Evolutionary conservation across 2,888 invertebrate species (phyloP), one percentile per base, ranked within the genome.

Genomic region (Ctenicera cuprea): DNA sequence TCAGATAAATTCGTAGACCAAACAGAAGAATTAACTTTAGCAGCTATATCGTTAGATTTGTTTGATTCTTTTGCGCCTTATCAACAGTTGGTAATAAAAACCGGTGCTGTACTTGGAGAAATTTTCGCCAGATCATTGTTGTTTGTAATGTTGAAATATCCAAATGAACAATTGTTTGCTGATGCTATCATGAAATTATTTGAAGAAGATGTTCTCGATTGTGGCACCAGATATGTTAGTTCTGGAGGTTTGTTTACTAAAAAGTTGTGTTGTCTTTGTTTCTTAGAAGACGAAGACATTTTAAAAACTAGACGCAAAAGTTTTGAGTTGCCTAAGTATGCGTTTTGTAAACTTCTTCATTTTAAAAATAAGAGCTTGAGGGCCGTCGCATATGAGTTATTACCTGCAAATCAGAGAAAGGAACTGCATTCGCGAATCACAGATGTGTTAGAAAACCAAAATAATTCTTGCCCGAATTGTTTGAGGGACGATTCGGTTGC

Each of bases 81-180:
- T 80, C 90, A 92, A 81, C 91, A 92, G 79, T 83, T 90, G 66
- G 84, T 92, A 54, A 83, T 92, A 12, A 91, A 91, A 84, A 90
- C 90, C 70, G 90, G 90, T 7, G 88, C 91, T 0, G 89, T 90
- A 0, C 86, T 92, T 38, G 92, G 92, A 0, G 86, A 88, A 45
- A 83, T 89, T 4, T 87, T 92, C 71, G 88, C 89, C 12, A 86
- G 91, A 75, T 86, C 87, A 20, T 87, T 90, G 37, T 82, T 92
- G 71, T 88, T 90, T 79, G 88, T 85, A 63, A 88, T 90, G 22
- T 88, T 91, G 87, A 88, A 89, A 73, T 89, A 90, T 83, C 89
- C 89, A 59, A 86, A 89, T 70, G 80, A 85, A 43, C 66, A 87
- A n/a, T 85, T 86, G 18, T 88, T 90, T 43, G 75, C 82, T 2